Evolutionary conservation across 2,888 invertebrate genomes (phyloP).

Genomic region (Papilio protenor): DNA sequence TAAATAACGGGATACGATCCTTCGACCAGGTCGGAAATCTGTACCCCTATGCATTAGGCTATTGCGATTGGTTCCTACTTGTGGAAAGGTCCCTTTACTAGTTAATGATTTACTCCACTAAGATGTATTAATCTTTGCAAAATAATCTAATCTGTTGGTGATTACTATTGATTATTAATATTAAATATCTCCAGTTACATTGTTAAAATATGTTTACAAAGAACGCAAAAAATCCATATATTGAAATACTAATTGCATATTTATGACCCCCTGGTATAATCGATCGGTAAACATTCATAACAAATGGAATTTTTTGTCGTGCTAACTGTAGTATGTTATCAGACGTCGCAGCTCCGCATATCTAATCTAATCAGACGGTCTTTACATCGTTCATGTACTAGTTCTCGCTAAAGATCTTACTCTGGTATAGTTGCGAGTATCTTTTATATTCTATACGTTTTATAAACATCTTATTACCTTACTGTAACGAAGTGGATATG

Average conservation of each 20-base stretch:
- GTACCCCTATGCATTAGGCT: too few species aligned
- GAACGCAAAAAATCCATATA: not conserved
- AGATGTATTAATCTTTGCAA: too few species aligned
- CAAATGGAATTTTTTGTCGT: constrained; percentile 28
- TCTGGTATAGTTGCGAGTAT: not conserved
- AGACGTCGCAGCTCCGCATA: constrained; percentile 45
- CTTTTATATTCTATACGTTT: not conserved
- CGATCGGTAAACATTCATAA: not conserved
- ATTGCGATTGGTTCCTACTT: too few species aligned
- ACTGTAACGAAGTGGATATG: not conserved
- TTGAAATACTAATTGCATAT: constrained; percentile 4
- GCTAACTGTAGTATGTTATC: constrained; percentile 15
- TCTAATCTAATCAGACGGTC: constrained; percentile 61
- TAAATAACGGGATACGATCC: too few species aligned
- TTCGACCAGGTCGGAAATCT: too few species aligned
- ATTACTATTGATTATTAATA: not conserved
- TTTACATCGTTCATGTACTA: constrained; percentile 35
- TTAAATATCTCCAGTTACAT: not conserved
- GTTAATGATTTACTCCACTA: too few species aligned
- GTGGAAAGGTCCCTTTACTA: too few species aligned
- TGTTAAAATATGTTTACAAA: not conserved
- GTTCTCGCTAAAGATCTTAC: constrained; percentile 19
- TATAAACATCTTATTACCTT: not conserved
- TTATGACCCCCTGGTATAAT: constrained; percentile 19
- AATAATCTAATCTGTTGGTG: too few species aligned